Base-by-base conservation (phyloP, 2,113 vertebrate species). In the Tursiops truncatus region DNA sequence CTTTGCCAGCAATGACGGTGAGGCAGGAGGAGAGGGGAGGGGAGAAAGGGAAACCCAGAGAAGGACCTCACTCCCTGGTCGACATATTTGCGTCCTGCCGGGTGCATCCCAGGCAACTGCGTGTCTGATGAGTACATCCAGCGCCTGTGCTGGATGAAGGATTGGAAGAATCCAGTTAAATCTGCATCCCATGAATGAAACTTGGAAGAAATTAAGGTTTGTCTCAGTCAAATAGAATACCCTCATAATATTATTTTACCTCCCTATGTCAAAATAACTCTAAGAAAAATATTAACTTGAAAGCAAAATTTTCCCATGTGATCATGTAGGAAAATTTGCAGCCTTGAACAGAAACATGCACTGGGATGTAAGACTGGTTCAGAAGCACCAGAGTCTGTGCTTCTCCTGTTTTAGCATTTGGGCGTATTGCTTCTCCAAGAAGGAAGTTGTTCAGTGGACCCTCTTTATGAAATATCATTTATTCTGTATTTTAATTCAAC, bases 1-100 rank as follows among this genome's bases (percentile, higher is more conserved):
- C 94, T 80, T 94, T 98, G 6, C 96, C 80, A 65, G 85, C 33
- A 82, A 91, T 96, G 97, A 98, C 97, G 91, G 65, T 74, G 95
- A 86, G 68, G 68, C 53, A 20, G 80, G 11, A 86, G 17, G 65
- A 50, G 77, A 87, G 20, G 25, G 70, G 20, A 77, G 23, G 41
- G 70, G 71, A 31, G 36, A 50, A 80, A 47, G 60, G 67, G 82
- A 94, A 89, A 26, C 2, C 41, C 41, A 41, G 80, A 58, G 47
- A 88, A 91, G 58, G 62, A 17, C n/a, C 26, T 23, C 14, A 28
- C 41, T 33, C 44, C 41, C 31, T 1, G 38, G 21, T 13, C 14
- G 44, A 50, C 73, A 26, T 25, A 14, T 5, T 18, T 1, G 12
- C 21, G n/a, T 12, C 23, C 47, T 82, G 79, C 60, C 80, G 15